Base-by-base conservation (phyloP, 2,888 invertebrate genomes). In the Aradus depressus region DNA sequence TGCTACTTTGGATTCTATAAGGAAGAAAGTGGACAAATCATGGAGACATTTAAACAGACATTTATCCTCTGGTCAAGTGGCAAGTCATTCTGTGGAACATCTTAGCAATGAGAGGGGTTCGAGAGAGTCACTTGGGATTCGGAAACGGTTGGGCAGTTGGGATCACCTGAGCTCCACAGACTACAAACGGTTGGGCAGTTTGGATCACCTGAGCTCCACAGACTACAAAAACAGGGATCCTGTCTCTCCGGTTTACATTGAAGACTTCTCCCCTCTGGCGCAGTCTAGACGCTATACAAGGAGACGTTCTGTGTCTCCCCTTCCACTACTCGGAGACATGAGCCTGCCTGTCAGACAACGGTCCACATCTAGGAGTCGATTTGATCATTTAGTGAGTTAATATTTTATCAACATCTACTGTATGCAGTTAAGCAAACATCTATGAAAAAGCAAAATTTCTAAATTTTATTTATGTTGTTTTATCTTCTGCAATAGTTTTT, bases 241-340 rank as follows among this genome's bases (percentile, higher is more conserved):
- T 26, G 26, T 42, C 10, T 28, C 42, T 4, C n/a, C n/a, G n/a
- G n/a, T n/a, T n/a, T 26, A 42, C 14, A 47, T 12, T n/a, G 47
- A 47, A 38, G 47, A 47, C n/a, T 47, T 47, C 23, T 47, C 47
- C 14, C 38, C 47, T 25, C 38, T 47, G 12, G 47, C 47, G 1
- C 47, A 47, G 12, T 47, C 47, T 1, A 23, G 47, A 14, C 47
- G 47, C 10, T 47, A 47, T 14, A 47, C 47, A n/a, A 47, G 47
- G 18, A 21, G 47, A 23, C 12, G 47, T 18, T 47, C 47, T 1
- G 47, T 38, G 10, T 47, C 47, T 12, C 47, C 47, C 16, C 28
- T 47, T 26, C 37, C 47, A 16, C 18, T 38, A 3, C 16, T 38
- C 18, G 38, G 16, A 38, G 35, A 34, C 21, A 12, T 16, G 22